Base-by-base conservation (phyloP, 2,797 vertebrate genomes). In the Lates japonicus region DNA sequence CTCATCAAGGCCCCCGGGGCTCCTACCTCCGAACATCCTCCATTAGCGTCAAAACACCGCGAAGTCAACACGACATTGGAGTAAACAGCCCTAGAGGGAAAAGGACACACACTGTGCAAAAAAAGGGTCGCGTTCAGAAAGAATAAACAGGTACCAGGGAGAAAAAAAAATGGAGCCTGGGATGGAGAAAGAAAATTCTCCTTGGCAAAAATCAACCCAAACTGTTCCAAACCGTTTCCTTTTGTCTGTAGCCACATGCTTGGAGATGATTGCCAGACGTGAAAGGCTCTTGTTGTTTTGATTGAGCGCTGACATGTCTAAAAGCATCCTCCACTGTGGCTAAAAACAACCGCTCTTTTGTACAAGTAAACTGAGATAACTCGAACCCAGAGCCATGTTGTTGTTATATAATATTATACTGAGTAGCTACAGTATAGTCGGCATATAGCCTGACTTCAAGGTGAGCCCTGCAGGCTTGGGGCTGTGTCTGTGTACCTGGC, bases 261-360 rank as follows among this genome's bases (percentile, higher is more conserved):
- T 49, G 2, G 77, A 90, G 92, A 93, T 92, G 91, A 88, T 73
- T 94, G 88, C 91, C 93, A 93, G 92, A 92, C 93, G 70, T 78
- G 70, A 83, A 90, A 67, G 76, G 42, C 60, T 85, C 88, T 88
- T 87, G 83, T 86, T 90, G 90, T 90, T 94, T 85, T 90, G 91
- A 92, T 87, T 92, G 91, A 92, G 87, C 74, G 33, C 74, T 92
- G 90, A 92, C 86, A 93, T 93, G 73, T 90, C 84, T 74, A 54
- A 88, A 90, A 87, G 88, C 80, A 86, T 89, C 86, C 85, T 90
- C 84, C 57, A n/a, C 71, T 63, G 82, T 16, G 58, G 74, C 74
- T 79, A 61, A 87, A 89, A 88, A 88, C 91, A 84, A 75, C 69
- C 9, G 6, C 31, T 78, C 83, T 84, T 80, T 87, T 87, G 85